Base-by-base conservation (phyloP, 2,888 invertebrate species). In the Lasioglossum figueresi region DNA sequence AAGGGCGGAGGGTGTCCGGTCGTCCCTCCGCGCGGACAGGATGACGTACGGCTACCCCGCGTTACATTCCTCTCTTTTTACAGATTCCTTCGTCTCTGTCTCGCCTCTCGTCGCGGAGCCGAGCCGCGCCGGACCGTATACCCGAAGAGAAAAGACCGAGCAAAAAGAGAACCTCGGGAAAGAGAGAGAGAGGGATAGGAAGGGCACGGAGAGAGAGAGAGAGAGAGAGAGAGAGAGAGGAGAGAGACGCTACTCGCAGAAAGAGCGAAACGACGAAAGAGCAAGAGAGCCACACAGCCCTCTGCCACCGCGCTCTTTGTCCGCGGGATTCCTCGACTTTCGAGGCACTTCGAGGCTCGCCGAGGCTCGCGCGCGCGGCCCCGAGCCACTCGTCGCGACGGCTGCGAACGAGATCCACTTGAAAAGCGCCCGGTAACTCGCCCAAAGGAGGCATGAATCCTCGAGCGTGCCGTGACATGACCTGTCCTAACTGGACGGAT, bases 51-150 rank as follows among this genome's bases (percentile, higher is more conserved):
- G 84, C 85, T 88, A 14, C 59, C 85, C 83, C 82, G 73, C 31
- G 80, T 88, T 78, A 91, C 91, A 91, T 92, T 93, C 91, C 91
- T 90, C 89, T 86, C 88, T 92, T 92, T 92, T 92, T 91, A 80
- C 88, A 82, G 90, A 92, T 92, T 91, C 91, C 89, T 88, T 88
- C 87, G 56, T 66, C 72, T 76, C 23, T 37, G 76, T 27, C 76
- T 59, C 70, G 19, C 23, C 68, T 66, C 72, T 56, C 37, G 19
- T 80, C 31, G 71, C 27, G 63, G 14, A 48, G 66, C 31, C 23
- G n/a, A 16, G 40, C 43, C 37, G 34, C n/a, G 27, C 34, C 34
- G 34, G 31, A 16, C 34, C 66, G 43, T 37, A 71, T 34, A 31
- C 52, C 52, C 43, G 45, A 66, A 34, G 71, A 34, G 27, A 14